Evolutionary conservation across 2,113 vertebrate species (phyloP), one percentile per base, ranked within the genome.

Genomic region (Podarcis muralis): DNA sequence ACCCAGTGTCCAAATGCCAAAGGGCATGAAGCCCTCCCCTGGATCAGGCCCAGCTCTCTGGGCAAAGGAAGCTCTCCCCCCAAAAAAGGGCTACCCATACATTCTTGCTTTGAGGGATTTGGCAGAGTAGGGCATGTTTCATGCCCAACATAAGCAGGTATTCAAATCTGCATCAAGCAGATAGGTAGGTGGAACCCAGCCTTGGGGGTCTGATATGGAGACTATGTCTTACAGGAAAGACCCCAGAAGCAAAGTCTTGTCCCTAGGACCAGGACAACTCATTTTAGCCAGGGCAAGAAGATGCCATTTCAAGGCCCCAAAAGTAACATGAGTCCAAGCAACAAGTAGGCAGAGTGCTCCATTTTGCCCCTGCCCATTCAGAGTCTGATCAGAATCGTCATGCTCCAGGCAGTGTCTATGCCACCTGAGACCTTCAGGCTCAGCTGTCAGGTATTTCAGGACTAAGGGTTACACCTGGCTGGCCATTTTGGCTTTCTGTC

Each of bases 1-100:
- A 96, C 94, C 94, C 88, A 94, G 94, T 93, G 94, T 93, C 30
- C 89, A 83, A 79, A 94, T 95, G 95, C 96, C 91, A 93, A 90
- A 85, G 74, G 88, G 92, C 89, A 89, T 27, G 57, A 96, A 92
- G 91, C 91, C 89, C 82, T 75, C 1, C 0, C 76, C 48, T 6
- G 5, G 0, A 40, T 4, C 74, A 40, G 9, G 68, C 7, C 9
- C 59, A 35, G 37, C 0, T 1, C 59, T 25, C 43, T 5, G 18
- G 25, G 83, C 27, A n/a, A 43, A 87, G 53, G 57, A 18, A 18
- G 62, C 82, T 65, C 79, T 1, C 81, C 84, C 89, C 81, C 83
- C 89, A 87, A 76, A 1, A 8, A 88, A 87, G 81, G 3, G 18
- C 37, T 6, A 2, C 23, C 22, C 22, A 2, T 53, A 59, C 9